phyloP scores from a whole-genome alignment of 2,797 vertebrate species.

The Nyctalus aviator region DNA sequence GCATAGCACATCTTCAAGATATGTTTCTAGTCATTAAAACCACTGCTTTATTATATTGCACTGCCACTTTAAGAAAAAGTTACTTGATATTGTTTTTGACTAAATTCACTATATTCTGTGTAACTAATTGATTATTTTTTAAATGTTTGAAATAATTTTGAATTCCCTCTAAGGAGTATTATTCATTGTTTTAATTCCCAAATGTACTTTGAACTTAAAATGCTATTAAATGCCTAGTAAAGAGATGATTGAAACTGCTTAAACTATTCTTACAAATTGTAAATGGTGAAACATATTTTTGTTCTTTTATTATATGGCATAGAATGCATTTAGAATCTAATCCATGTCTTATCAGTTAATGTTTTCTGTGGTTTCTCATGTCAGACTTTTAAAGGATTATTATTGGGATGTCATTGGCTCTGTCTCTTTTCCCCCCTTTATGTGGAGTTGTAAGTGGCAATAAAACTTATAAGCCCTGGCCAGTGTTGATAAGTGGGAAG shows the following conservation, averaged over 20 bases:
- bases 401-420: not conserved
- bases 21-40: not conserved
- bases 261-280: conserved; percentile 5
- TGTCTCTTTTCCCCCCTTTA: not conserved
- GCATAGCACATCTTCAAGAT: not conserved
- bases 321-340: conserved; percentile 29
- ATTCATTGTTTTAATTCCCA: conserved; percentile 41
- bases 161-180: not conserved
- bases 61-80: conserved; percentile 51
- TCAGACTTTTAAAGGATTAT: not conserved
- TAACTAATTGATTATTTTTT: not conserved
- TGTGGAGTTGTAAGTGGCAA: conserved; percentile 24
- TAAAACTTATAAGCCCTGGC: not conserved
- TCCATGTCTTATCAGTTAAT: not conserved
- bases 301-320: not conserved
- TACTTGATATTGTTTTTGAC: conserved; percentile 24
- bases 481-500: no score
- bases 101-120: conserved; percentile 9
- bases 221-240: conserved; percentile 1
- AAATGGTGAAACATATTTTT: conserved; percentile 36
- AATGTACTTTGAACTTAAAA: conserved; percentile 7
- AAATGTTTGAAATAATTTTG: conserved; percentile 33
- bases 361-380: conserved; percentile 39
- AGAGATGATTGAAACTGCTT: not conserved
- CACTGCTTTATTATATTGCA: not conserved